Conservation (phyloP, 2,888 invertebrate species). For the Apamea monoglypha region DNA sequence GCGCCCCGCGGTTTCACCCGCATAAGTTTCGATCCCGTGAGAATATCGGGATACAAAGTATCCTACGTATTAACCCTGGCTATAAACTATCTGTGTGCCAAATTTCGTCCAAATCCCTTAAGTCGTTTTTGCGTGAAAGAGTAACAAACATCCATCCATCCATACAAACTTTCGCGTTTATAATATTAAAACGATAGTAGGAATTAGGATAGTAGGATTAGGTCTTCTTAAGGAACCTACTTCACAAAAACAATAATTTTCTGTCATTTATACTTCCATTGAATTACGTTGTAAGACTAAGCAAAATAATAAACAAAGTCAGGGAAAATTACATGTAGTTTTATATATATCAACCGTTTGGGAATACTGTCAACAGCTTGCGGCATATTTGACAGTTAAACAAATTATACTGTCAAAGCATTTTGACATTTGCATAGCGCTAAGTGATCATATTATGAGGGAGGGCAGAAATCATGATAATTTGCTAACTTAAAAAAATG, state of each 20-base stretch:
- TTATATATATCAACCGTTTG: conserved; percentile 25
- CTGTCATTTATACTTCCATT: neutral
- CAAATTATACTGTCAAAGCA: conserved; percentile 70
- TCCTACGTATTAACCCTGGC: no score
- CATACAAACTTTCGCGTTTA: no score
- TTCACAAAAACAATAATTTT: neutral
- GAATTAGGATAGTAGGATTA: no score
- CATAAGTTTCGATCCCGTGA: no score
- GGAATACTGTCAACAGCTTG: conserved; percentile 63
- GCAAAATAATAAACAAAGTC: conserved; percentile 3
- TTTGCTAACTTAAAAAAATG: neutral
- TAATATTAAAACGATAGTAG: no score
- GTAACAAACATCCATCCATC: no score
- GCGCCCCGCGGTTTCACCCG: no score
- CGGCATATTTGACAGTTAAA: conserved; percentile 72
- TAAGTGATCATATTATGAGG: conserved; percentile 64
- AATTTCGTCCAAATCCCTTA: no score
- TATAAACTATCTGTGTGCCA: no score
- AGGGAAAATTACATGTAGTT: neutral
- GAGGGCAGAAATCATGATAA: conserved; percentile 6
- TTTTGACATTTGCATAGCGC: conserved; percentile 66
- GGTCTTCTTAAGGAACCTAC: neutral
- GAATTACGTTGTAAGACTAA: neutral
- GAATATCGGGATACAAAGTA: no score
- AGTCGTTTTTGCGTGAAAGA: no score